A percentile compares a stretch with the other conserved stretches of the same genome.
Conservation (phyloP, 2,888 invertebrate genomes). For the Dyspetes luteomarginatus region DNA sequence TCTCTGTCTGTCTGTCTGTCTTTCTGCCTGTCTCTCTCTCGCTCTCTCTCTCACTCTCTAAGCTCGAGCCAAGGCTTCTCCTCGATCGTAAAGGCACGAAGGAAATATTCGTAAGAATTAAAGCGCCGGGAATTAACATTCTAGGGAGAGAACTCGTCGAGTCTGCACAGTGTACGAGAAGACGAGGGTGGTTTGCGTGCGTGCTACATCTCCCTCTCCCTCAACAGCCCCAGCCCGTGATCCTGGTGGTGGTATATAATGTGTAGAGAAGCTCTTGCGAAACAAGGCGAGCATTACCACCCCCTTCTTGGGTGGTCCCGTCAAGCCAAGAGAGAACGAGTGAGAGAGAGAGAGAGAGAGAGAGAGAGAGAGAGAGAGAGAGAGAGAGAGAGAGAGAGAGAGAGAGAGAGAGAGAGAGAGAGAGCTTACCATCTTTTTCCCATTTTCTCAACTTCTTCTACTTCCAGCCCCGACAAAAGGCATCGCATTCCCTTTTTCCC, state of each 20-base stretch:
- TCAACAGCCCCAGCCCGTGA: neutral
- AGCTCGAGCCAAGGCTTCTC: slow-evolving; percentile 64
- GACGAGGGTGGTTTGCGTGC: slow-evolving; percentile 72
- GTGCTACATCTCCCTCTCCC: slow-evolving; percentile 75
- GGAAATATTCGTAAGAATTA: slow-evolving; percentile 84
- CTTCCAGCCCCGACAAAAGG: slow-evolving; percentile 28
- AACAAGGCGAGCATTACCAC: slow-evolving; percentile 82
- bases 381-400: neutral
- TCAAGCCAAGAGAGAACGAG: neutral
- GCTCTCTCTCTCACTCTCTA: slow-evolving; percentile 55
- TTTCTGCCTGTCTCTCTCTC: slow-evolving; percentile 58
- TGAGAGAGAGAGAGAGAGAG: neutral
- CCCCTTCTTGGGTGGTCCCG: slow-evolving; percentile 69
- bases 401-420: neutral
- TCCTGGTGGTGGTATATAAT: neutral
- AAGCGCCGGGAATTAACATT: slow-evolving; percentile 83
- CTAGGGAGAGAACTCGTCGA: slow-evolving; percentile 75
- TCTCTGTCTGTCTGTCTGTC: slow-evolving; percentile 62
- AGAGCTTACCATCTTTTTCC: slow-evolving; percentile 59
- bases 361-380: neutral
- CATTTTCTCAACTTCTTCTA: slow-evolving; percentile 50
- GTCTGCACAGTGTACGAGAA: slow-evolving; percentile 42
- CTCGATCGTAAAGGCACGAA: slow-evolving; percentile 76
- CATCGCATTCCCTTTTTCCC: too few species aligned
- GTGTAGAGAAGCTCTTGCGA: slow-evolving; percentile 75